Evolutionary conservation across 2,888 invertebrate genomes (phyloP), one percentile per base, ranked within the genome.

Genomic region (Luperina testacea): DNA sequence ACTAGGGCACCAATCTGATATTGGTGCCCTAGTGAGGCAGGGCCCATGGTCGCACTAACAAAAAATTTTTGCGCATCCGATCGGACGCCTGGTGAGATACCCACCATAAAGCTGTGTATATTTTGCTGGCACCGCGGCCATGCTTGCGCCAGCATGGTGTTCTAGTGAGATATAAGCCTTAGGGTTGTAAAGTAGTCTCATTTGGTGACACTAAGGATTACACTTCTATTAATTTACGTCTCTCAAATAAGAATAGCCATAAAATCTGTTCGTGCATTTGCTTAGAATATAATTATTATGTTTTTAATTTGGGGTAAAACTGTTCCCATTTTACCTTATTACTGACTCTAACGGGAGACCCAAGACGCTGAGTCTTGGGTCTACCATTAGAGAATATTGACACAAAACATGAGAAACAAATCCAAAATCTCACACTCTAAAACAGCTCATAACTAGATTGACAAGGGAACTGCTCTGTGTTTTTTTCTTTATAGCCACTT

Each of bases 401-500:
- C 13, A 48, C 15, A 5, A 15, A 0, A 15, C 48, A 64, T 15
- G 17, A 67, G 42, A 67, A 63, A 59, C 7, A 24, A 53, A 42
- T 51, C 5, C 3, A 32, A 57, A 63, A 32, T 59, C 72, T 42
- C 81, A 78, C 84, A 20, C n/a, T 77, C 20, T 2, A 20, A 17
- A 57, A 27, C 15, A 15, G 8, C 3, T 53, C 9, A 27, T 32
- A 27, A 15, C 13, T 45, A 78, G 4, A 83, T 64, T 69, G 63
- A 72, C 80, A 70, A 72, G 48, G 8, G 24, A 72, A 85, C n/a
- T 9, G 5, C 13, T 1, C 15, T 57, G 24, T 1, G 6, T 11
- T 45, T n/a, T 38, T 1, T 71, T 84, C 75, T 74, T 83, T 15
- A 32, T 24, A 42, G 88, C 76, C 90, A 77, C 85, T 88, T 90